A percentile compares a stretch with the other conserved stretches of the same genome.
Conservation (phyloP, 2,888 invertebrate genomes). For the Nyleta sp. region DNA sequence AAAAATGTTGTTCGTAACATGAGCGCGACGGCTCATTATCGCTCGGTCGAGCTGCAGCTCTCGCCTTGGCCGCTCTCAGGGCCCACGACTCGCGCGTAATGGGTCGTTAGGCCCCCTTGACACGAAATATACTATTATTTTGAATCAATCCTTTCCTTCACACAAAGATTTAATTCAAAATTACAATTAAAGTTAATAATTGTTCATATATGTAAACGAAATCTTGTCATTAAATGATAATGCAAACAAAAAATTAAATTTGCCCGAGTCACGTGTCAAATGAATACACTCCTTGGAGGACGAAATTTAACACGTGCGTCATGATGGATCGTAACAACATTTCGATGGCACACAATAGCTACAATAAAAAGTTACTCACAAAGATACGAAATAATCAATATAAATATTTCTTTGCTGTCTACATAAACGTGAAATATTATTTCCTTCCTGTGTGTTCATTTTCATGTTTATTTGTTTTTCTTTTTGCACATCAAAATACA, state of each 20-base stretch:
- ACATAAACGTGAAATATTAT: conserved; percentile 15
- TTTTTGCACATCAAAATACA: too few relatives aligned
- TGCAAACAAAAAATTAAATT: conserved; percentile 18
- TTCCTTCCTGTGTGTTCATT: conserved; percentile 16
- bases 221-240: conserved; percentile 25
- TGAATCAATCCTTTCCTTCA: too few relatives aligned
- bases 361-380: conserved; percentile 8
- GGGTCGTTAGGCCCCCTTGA: too few relatives aligned
- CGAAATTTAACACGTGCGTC: conserved; percentile 51
- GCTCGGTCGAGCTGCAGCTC: too few relatives aligned
- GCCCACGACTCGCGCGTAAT: too few relatives aligned
- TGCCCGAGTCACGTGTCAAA: conserved; percentile 54
- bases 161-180: too few relatives aligned
- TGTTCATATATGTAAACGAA: too few relatives aligned
- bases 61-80: too few relatives aligned
- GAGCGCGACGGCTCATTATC: too few relatives aligned
- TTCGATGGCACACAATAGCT: conserved; percentile 14
- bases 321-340: conserved; percentile 26
- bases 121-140: too few relatives aligned
- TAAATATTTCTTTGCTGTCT: conserved; percentile 8
- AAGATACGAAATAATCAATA: conserved; percentile 32
- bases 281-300: conserved; percentile 32
- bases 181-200: too few relatives aligned
- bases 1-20: too few relatives aligned
- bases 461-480: conserved; percentile 20